Percentiles rank a stretch among this genome's conserved stretches.
phyloP scores from a whole-genome alignment of 30 jellyfish, hydroid and myxozoan species.

The Pelagia noctiluca region DNA sequence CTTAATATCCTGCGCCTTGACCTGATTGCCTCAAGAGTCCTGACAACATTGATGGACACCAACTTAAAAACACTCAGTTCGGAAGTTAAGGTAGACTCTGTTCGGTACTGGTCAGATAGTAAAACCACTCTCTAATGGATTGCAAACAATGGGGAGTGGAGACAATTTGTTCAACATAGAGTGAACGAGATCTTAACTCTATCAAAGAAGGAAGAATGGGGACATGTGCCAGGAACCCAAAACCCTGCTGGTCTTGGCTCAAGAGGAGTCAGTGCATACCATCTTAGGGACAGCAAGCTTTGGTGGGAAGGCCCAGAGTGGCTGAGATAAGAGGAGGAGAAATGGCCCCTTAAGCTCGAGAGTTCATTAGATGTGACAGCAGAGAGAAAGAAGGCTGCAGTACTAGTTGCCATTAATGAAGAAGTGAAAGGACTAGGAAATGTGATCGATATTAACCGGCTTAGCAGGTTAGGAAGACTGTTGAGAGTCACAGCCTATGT shows the following conservation, averaged over 20 bases:
- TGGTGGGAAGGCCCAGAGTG: conserved; percentile 69
- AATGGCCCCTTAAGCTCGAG: conserved; percentile 31
- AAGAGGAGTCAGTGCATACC: conserved; percentile 42
- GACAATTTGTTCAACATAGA: conserved; percentile 19
- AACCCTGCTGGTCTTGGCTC: conserved; percentile 58
- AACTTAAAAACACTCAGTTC: conserved; percentile 21
- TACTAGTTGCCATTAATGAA: background rate
- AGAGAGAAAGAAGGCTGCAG: conserved; percentile 19
- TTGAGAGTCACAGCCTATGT: conserved; percentile 29
- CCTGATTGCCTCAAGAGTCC: background rate
- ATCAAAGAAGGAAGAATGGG: conserved; percentile 6
- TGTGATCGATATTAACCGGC: background rate
- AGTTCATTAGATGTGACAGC: background rate
- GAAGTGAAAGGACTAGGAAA: background rate
- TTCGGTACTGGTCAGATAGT: background rate
- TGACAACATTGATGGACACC: conserved; percentile 3
- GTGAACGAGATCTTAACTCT: background rate
- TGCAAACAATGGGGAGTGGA: background rate
- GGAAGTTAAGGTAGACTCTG: conserved; percentile 6
- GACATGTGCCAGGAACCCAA: conserved; percentile 26
- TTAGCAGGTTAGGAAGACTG: background rate
- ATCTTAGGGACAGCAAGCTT: conserved; percentile 10
- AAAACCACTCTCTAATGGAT: background rate
- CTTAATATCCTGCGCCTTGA: conserved; percentile 4
- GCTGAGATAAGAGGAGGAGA: conserved; percentile 20